Percentiles rank a stretch among this genome's conserved stretches.
Evolutionary conservation across 2,888 invertebrate genomes (phyloP).

Genomic region (Acronicta psi): DNA sequence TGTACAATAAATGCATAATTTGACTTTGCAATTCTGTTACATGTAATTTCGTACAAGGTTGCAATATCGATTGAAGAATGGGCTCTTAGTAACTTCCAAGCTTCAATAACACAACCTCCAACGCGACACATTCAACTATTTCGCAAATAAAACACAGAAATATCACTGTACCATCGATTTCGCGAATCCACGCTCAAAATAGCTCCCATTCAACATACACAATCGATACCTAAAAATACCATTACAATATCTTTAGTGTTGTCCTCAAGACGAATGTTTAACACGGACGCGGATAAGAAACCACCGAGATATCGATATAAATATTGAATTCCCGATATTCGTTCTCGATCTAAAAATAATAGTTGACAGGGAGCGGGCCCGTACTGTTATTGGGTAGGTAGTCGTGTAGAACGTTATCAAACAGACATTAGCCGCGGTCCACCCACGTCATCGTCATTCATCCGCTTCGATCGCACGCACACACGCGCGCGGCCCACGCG

Average conservation of each 20-base stretch:
- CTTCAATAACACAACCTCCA: slow-evolving; percentile 45
- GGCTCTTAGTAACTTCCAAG: slow-evolving; percentile 33
- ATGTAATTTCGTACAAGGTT: slow-evolving; percentile 70
- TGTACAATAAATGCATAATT: slow-evolving; percentile 53
- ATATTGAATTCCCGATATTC: slow-evolving; percentile 44
- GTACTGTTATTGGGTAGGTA: slow-evolving; percentile 62
- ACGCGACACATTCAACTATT: slow-evolving; percentile 18
- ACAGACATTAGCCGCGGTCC: slow-evolving; percentile 77
- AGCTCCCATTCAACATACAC: slow-evolving; percentile 43
- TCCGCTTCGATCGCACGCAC: slow-evolving; percentile 84
- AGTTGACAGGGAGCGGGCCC: slow-evolving; percentile 64
- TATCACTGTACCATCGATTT: slow-evolving; percentile 29
- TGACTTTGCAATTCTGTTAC: slow-evolving; percentile 54
- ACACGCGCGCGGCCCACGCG: slow-evolving; percentile 70
- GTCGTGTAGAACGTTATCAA: slow-evolving; percentile 74
- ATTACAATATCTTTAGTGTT: slow-evolving; percentile 31
- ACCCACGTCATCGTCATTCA: slow-evolving; percentile 87
- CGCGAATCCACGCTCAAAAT: slow-evolving; percentile 33
- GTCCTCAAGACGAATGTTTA: slow-evolving; percentile 22
- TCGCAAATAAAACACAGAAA: slow-evolving; percentile 27
- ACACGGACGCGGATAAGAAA: slow-evolving; percentile 21
- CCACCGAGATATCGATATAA: slow-evolving; percentile 53
- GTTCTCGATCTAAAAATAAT: slow-evolving; percentile 81
- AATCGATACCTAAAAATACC: slow-evolving; percentile 50
- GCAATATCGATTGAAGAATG: slow-evolving; percentile 72